phyloP scores from a whole-genome alignment of 2,888 invertebrate genomes.

The Drymonia ruficornis region DNA sequence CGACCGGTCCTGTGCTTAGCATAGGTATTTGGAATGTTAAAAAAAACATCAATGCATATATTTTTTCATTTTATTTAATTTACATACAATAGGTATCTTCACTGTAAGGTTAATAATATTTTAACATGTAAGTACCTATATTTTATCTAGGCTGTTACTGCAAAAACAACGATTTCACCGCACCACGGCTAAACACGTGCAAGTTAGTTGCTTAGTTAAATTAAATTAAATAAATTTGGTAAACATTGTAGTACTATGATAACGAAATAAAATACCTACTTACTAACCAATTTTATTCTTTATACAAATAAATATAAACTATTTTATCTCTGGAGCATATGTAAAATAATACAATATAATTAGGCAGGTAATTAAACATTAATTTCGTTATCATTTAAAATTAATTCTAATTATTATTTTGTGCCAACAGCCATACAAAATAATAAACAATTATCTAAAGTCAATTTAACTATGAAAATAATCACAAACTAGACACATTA shows the following conservation, averaged over 20 bases:
- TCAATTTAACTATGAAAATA: neutral
- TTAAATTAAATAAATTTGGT: neutral
- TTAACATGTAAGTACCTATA: slow-evolving; percentile 29
- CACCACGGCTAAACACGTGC: slow-evolving; percentile 21
- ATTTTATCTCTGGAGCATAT: no score
- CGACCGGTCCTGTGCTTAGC: no score
- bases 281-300: no score
- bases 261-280: no score
- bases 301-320: no score
- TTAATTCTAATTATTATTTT: neutral
- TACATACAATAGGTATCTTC: slow-evolving; percentile 46
- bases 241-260: no score
- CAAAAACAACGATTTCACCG: slow-evolving; percentile 35
- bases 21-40: neutral
- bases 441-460: neutral
- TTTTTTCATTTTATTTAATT: slow-evolving; percentile 62
- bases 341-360: no score
- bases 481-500: no score
- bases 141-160: slow-evolving; percentile 39
- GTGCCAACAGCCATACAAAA: neutral
- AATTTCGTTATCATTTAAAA: no score
- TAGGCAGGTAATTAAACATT: no score
- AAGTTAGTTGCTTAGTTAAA: slow-evolving; percentile 4
- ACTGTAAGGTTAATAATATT: slow-evolving; percentile 34
- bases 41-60: slow-evolving; percentile 29